Percentiles rank a stretch among this genome's conserved stretches.
phyloP scores from a whole-genome alignment of 2,797 vertebrate genomes.

The Sebastes goodei region DNA sequence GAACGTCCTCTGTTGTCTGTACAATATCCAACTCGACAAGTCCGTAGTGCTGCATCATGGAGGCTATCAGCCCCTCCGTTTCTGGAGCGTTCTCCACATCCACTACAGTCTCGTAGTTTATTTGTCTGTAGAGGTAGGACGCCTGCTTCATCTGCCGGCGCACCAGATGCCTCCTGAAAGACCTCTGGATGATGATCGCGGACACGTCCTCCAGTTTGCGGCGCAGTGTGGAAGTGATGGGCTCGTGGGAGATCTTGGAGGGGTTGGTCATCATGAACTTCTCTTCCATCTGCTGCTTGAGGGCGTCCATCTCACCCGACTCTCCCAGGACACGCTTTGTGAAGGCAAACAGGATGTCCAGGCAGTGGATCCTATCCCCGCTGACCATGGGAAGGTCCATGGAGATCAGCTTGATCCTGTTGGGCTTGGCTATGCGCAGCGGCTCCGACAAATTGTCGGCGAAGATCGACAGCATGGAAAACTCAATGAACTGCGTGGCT shows the following conservation, averaged over 20 bases:
- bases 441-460: conserved; percentile 93
- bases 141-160: conserved; percentile 92
- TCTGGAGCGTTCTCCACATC: conserved; percentile 87
- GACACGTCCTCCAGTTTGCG: conserved; percentile 95
- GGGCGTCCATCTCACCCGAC: conserved; percentile 96
- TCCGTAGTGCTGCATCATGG: conserved; percentile 89
- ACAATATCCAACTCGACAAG: conserved; percentile 72
- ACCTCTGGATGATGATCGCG: conserved; percentile 89
- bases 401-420: conserved; percentile 92
- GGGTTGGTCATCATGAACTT: conserved; percentile 97
- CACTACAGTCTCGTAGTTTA: conserved; percentile 79
- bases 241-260: conserved; percentile 95
- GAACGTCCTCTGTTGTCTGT: conserved; percentile 63
- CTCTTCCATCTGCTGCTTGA: conserved; percentile 99
- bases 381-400: conserved; percentile 99
- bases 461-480: conserved; percentile 90
- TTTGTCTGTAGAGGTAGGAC: conserved; percentile 92
- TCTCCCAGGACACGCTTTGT: conserved; percentile 98
- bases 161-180: conserved; percentile 91
- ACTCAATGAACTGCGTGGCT: conserved; percentile 98
- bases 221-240: conserved; percentile 94
- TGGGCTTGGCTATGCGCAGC: conserved; percentile 94
- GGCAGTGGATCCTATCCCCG: conserved; percentile 95
- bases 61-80: conserved; percentile 91
- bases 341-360: conserved; percentile 99